Base-by-base conservation (phyloP, 2,797 vertebrate genomes). In the Brachymystax lenok region DNA sequence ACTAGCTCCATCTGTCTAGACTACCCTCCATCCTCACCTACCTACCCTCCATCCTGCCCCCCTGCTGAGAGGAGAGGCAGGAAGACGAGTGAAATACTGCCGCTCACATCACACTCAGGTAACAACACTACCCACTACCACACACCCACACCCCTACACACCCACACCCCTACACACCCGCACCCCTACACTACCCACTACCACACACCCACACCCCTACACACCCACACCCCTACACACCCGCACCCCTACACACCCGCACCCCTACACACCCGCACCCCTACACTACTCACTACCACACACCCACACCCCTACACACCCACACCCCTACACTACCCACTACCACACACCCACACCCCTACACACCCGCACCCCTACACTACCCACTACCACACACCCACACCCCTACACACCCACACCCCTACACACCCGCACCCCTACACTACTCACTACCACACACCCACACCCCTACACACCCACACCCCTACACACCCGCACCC, bases 1-100 rank as follows among this genome's bases (percentile, higher is more conserved):
- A 94, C 90, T 40, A 87, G 91, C 77, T 95, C 95, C 10, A 92
- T 92, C 74, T 94, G 87, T 76, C 92, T 92, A 52, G 94, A 94
- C 75, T 93, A 90, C 80, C 88, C 85, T 88, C 89, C 0, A 1
- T 30, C 64, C 64, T 8, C 27, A 1, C 2, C 64, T 28, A 1
- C 70, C 50, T 54, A 8, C 70, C 5, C 21, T 16, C 24, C 14
- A 27, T 12, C 70, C 46, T n/a, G 46, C 21, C 50, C 70, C 24
- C 14, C 70, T 2, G 14, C 46, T 1, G 68, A 69, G 35, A 46
- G 35, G 35, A 69, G n/a, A 46, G 21, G 19, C 27, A 69, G 35
- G 35, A 46, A 46, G 8, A 46, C 68, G 0, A 51, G 40, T 0
- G 69, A 50, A 3, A 71, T n/a, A 14, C n/a, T 27, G 69, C 69